Conservation (phyloP, 2,113 vertebrate species). For the Chelonoidis abingdonii region DNA sequence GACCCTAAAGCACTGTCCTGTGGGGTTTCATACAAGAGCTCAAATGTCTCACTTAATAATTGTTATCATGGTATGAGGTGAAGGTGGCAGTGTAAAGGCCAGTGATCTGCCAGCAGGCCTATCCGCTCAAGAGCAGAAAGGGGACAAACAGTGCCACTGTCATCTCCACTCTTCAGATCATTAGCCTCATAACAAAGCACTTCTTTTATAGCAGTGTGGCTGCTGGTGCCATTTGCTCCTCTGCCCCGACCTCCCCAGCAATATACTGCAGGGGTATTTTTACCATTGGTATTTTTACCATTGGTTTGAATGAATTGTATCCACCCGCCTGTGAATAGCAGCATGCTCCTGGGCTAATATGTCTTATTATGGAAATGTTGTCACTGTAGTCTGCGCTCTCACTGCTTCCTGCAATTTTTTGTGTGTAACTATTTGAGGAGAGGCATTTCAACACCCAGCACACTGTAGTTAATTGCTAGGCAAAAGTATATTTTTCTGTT, state of each 20-base stretch:
- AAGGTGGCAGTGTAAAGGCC: not conserved
- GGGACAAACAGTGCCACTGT: not conserved
- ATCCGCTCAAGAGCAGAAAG: not conserved
- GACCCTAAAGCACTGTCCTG: fast-evolving
- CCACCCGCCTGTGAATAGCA: conserved; percentile 22
- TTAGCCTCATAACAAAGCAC: not conserved
- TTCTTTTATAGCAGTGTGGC: not conserved
- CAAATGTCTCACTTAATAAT: fast-evolving
- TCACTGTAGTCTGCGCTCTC: not conserved
- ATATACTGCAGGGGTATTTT: conserved; percentile 45
- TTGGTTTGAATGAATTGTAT: conserved; percentile 49
- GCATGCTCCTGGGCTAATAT: conserved; percentile 34
- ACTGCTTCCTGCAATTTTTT: not conserved
- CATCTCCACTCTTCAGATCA: not conserved
- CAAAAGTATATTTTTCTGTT: not conserved
- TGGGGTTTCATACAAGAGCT: not conserved
- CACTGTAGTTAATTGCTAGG: not conserved
- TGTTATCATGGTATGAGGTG: not conserved
- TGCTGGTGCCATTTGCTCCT: conserved; percentile 23
- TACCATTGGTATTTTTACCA: conserved; percentile 50
- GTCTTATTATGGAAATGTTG: conserved; percentile 7
- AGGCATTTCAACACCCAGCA: not conserved
- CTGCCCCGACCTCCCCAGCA: conserved; percentile 46
- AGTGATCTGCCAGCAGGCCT: not conserved
- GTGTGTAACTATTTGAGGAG: not conserved